A percentile compares a stretch with the other conserved stretches of the same genome.
Conservation (phyloP, 2,797 vertebrate species). For the Lagorchestes hirsutus region DNA sequence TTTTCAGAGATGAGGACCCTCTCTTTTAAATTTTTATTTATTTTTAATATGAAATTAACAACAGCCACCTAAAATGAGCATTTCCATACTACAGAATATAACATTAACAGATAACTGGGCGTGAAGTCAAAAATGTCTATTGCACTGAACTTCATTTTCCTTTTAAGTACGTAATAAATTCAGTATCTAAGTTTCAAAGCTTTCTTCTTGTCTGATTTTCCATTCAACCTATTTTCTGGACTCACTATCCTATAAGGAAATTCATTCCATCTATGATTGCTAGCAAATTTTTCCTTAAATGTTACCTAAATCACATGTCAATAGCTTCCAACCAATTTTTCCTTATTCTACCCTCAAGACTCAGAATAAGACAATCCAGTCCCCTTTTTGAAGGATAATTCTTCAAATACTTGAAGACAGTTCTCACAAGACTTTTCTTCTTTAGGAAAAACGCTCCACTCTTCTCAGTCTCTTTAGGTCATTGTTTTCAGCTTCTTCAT, state of each 20-base stretch:
- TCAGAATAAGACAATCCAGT: not conserved
- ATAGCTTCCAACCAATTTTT: not conserved
- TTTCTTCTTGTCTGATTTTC: not conserved
- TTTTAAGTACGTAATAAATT: not conserved
- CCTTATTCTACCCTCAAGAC: not conserved
- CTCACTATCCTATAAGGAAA: not conserved
- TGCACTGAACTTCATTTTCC: not conserved
- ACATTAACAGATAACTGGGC: not conserved
- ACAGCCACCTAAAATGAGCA: not conserved
- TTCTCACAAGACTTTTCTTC: not conserved
- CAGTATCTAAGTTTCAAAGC: not conserved
- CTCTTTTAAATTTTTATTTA: not conserved
- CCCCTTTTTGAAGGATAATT: not conserved
- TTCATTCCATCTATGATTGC: not conserved
- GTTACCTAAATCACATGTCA: not conserved
- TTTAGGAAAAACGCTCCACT: not conserved
- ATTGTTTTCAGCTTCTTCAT: not conserved
- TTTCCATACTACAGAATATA: not conserved
- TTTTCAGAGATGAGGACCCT: not conserved
- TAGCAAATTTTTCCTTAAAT: not conserved
- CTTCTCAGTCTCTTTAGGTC: not conserved
- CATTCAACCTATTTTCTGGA: not conserved
- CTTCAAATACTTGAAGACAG: not conserved
- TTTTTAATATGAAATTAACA: not conserved
- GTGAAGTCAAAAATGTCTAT: not conserved